Evolutionary conservation across 2,888 invertebrate species (phyloP).

Genomic region (Acronicta aceris): DNA sequence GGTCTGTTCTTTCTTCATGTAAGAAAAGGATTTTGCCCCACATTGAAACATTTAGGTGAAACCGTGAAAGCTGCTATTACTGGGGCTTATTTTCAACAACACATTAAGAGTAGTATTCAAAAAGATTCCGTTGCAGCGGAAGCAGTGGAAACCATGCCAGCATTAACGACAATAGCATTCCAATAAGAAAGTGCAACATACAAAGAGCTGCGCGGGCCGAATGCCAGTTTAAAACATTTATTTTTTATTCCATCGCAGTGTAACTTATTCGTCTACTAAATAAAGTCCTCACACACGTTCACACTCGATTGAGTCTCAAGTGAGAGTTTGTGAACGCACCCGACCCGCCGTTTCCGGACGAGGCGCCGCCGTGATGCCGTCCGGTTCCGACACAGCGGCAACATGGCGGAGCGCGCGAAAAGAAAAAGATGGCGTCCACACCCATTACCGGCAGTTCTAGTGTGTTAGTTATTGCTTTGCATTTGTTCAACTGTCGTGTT

Average conservation of each 20-base stretch:
- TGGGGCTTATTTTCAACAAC: not conserved
- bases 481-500: constrained; percentile 62
- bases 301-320: constrained; percentile 76
- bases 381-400: constrained; percentile 70
- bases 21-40: not conserved
- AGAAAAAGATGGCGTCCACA: constrained; percentile 71
- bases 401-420: constrained; percentile 65
- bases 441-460: constrained; percentile 72
- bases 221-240: constrained; percentile 54
- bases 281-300: constrained; percentile 69
- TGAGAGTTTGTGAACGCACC: constrained; percentile 75
- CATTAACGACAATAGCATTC: constrained; percentile 47
- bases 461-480: constrained; percentile 70
- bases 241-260: constrained; percentile 53
- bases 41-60: not conserved
- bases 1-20: too few relatives aligned
- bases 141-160: constrained; percentile 38
- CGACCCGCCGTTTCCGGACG: constrained; percentile 74
- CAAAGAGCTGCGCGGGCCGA: constrained; percentile 46
- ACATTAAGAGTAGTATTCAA: not conserved
- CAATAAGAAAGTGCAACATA: constrained; percentile 35
- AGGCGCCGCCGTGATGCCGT: constrained; percentile 83
- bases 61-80: not conserved
- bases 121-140: constrained; percentile 27
- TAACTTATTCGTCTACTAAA: constrained; percentile 63